Evolutionary conservation across 2,797 vertebrate species (phyloP).

Genomic region (Acipenser transmontanus): DNA sequence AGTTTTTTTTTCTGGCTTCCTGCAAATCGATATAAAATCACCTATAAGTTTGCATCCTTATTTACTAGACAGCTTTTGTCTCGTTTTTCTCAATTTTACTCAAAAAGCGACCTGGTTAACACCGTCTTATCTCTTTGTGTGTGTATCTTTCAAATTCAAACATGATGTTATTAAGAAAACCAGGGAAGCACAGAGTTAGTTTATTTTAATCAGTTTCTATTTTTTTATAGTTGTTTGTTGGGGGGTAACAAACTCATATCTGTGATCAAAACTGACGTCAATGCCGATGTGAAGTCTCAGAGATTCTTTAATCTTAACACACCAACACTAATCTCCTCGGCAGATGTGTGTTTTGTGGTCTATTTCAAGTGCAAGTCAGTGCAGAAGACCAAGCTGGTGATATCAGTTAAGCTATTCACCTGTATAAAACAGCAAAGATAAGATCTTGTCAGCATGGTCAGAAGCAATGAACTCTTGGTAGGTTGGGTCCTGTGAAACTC

Average conservation of each 20-base stretch:
- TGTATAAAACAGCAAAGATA: conserved; percentile 5
- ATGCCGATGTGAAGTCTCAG: conserved; percentile 33
- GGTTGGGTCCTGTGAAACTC: too few species aligned
- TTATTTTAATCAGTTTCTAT: conserved; percentile 15
- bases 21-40: too few species aligned
- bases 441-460: conserved; percentile 28
- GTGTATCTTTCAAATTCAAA: neutral
- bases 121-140: neutral
- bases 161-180: conserved; percentile 28
- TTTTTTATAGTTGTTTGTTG: neutral
- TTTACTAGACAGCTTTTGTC: too few species aligned
- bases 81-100: too few species aligned
- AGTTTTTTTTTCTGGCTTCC: too few species aligned
- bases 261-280: conserved; percentile 27
- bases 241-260: neutral
- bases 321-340: conserved; percentile 27
- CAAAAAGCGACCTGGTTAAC: too few species aligned
- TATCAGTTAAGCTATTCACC: neutral
- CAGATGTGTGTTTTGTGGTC: conserved; percentile 31
- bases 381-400: neutral
- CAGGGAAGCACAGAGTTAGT: conserved; percentile 26
- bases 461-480: conserved; percentile 17
- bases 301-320: conserved; percentile 29
- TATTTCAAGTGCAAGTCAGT: conserved; percentile 17
- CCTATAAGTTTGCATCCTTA: too few species aligned